A percentile compares a stretch with the other conserved stretches of the same genome.
Conservation (phyloP, 2,113 vertebrate genomes). For the Kobus ellipsiprymnus region DNA sequence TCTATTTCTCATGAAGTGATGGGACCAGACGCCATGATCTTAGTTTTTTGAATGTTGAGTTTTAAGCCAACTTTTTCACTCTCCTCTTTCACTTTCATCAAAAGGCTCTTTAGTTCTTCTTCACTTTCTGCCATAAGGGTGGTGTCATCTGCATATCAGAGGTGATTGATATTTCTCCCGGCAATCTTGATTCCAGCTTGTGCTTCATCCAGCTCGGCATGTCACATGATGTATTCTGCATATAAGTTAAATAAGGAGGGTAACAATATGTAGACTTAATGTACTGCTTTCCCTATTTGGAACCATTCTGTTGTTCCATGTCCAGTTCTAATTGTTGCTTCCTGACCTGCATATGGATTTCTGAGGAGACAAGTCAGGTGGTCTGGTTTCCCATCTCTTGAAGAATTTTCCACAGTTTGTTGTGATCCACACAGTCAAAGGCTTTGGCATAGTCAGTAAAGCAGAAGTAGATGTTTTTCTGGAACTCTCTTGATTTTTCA, state of each 20-base stretch:
- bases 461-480: not conserved
- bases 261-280: not conserved
- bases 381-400: not conserved
- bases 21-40: not conserved
- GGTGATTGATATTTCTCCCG: not conserved
- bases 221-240: not conserved
- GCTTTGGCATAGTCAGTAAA: not conserved
- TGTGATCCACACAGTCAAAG: not conserved
- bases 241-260: not conserved
- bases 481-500: not conserved
- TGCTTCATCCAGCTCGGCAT: not conserved
- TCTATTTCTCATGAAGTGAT: not conserved
- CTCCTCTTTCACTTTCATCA: not conserved
- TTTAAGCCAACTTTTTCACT: not conserved
- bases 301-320: not conserved
- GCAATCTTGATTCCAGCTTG: not conserved
- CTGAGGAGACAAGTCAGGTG: not conserved
- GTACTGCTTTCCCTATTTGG: not conserved
- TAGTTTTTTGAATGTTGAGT: not conserved
- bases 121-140: not conserved
- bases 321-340: not conserved
- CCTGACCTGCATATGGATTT: not conserved
- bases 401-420: not conserved
- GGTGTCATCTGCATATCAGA: not conserved
- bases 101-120: not conserved